Conservation (phyloP, 2,113 vertebrate species). For the Notarius lentiginosus region DNA sequence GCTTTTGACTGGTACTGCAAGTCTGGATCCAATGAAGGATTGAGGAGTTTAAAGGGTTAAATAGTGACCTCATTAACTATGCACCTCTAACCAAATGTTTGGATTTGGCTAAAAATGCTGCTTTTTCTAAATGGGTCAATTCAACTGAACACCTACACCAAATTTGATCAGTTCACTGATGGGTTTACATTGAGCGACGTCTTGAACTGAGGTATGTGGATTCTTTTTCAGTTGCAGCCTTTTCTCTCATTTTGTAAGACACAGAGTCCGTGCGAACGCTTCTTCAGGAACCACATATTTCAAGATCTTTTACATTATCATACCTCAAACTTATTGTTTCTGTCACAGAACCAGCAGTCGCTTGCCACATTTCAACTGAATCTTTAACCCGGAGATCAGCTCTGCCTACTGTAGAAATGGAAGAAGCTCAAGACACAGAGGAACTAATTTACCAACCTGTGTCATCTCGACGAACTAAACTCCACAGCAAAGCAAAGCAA, state of each 20-base stretch:
- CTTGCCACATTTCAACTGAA: slow-evolving; percentile 73
- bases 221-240: not conserved
- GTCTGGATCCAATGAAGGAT: not conserved
- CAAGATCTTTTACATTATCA: not conserved
- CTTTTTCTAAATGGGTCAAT: not conserved
- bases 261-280: not conserved
- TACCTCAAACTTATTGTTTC: not conserved
- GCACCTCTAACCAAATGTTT: not conserved
- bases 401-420: slow-evolving; percentile 50
- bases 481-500: slow-evolving; percentile 48
- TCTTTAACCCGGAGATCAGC: slow-evolving; percentile 18
- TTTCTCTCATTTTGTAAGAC: not conserved
- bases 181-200: not conserved
- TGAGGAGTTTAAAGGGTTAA: not conserved
- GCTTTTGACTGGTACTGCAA: not conserved
- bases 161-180: not conserved
- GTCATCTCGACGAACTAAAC: slow-evolving; percentile 63
- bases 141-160: not conserved
- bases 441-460: slow-evolving; percentile 50
- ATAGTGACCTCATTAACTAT: not conserved
- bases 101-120: not conserved
- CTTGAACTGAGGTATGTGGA: not conserved
- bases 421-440: slow-evolving; percentile 51
- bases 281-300: not conserved
- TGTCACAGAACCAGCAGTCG: slow-evolving; percentile 69